These are phyloP conservation scores for Cacatua alba DNA, from an alignment of 2,113 vertebrate genomes.

Conservation along the genomic window DNA sequence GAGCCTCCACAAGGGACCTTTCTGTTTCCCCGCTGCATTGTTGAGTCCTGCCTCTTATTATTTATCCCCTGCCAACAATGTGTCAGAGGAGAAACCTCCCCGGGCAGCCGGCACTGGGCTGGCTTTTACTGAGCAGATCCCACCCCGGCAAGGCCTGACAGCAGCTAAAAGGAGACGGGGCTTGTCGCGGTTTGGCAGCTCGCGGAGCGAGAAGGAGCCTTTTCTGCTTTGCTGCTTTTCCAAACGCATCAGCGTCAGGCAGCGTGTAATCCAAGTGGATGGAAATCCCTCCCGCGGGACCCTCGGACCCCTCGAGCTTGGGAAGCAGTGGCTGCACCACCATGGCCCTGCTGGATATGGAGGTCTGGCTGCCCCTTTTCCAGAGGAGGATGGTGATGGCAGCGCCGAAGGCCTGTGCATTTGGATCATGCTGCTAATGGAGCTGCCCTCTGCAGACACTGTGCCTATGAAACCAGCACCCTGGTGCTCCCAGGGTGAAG, in stretches of 20 bases:
- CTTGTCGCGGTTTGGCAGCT: conserved; percentile 44
- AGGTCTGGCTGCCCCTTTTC: not conserved
- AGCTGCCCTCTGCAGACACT: not conserved
- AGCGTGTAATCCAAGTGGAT: conserved; percentile 39
- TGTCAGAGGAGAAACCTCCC: conserved; percentile 49
- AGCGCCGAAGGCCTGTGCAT: not conserved
- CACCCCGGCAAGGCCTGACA: not conserved
- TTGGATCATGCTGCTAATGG: not conserved
- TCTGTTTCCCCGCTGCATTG: not conserved
- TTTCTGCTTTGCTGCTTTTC: conserved; percentile 49
- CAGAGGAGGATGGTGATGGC: not conserved
- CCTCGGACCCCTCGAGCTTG: not conserved
- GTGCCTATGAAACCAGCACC: not conserved
- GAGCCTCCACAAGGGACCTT: conserved; percentile 52
- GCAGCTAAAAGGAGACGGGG: conserved; percentile 26
- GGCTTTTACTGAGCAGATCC: conserved; percentile 12
- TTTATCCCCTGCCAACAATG: conserved; percentile 57
- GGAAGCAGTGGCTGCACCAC: rapidly evolving
- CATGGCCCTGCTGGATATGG: rapidly evolving
- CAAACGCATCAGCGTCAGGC: not conserved
- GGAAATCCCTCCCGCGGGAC: not conserved
- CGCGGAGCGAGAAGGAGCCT: not conserved
- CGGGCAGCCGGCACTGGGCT: not conserved
- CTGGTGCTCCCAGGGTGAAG: not conserved
- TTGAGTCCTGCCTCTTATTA: conserved; percentile 26